phyloP scores from a whole-genome alignment of 2,888 invertebrate genomes.

The Tetragnatha montana region DNA sequence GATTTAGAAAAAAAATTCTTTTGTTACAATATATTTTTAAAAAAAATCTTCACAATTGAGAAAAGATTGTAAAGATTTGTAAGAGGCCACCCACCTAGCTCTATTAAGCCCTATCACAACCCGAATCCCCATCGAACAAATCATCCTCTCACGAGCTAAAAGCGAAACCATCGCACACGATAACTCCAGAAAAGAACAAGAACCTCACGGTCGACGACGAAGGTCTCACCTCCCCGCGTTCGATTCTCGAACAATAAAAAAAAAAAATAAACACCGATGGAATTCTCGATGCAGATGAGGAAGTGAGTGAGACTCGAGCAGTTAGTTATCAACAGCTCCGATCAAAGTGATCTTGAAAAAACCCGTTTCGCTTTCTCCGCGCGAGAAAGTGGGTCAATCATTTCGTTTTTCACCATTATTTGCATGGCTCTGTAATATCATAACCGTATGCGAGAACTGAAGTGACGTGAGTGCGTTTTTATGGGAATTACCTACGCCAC shows the following conservation, averaged over 20 bases:
- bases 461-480: not conserved
- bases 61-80: too few species aligned
- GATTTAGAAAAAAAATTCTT: too few species aligned
- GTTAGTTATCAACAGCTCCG: slow-evolving; percentile 16
- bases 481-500: not conserved
- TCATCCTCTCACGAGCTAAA: not conserved
- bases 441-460: not conserved
- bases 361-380: slow-evolving; percentile 66
- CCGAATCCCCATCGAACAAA: too few species aligned
- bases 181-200: not conserved
- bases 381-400: slow-evolving; percentile 64
- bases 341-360: slow-evolving; percentile 69
- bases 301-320: slow-evolving; percentile 44
- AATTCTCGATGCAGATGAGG: slow-evolving; percentile 42
- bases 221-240: slow-evolving; percentile 39
- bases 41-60: too few species aligned
- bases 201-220: slow-evolving; percentile 45
- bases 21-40: too few species aligned
- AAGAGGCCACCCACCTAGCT: too few species aligned
- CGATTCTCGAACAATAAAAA: slow-evolving; percentile 30
- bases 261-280: slow-evolving; percentile 22
- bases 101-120: too few species aligned
- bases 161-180: too few species aligned
- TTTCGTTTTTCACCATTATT: slow-evolving; percentile 29
- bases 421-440: not conserved